Conservation (phyloP, 2,113 vertebrate species). For the Piaya cayana region DNA sequence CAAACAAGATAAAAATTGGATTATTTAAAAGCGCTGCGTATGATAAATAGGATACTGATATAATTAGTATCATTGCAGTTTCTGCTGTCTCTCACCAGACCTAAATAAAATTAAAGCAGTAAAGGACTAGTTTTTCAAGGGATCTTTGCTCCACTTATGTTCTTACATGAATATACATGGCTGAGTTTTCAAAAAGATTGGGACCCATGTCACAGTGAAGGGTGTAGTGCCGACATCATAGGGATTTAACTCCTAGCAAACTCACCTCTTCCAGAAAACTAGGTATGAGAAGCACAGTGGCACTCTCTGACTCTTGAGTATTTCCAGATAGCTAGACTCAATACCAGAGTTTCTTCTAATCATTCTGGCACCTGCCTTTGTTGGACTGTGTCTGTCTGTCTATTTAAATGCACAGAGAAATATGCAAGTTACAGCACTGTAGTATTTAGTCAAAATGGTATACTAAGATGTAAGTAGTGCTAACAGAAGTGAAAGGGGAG, state of each 20-base stretch:
- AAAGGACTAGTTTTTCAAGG: neutral
- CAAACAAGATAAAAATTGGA: slow-evolving; percentile 64
- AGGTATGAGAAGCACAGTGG: neutral
- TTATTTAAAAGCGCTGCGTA: slow-evolving; percentile 61
- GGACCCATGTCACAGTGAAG: neutral
- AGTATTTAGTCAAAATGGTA: neutral
- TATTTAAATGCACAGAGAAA: neutral
- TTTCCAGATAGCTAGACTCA: neutral
- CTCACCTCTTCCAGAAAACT: neutral
- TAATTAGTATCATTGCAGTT: slow-evolving; percentile 19
- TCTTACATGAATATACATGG: neutral
- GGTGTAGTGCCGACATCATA: neutral
- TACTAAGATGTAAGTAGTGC: neutral
- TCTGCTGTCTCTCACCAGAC: slow-evolving; percentile 26
- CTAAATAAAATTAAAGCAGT: neutral
- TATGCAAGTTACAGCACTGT: neutral
- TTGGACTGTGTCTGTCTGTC: neutral
- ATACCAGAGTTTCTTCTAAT: neutral
- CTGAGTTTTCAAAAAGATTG: neutral
- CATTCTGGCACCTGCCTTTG: neutral
- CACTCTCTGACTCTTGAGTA: neutral
- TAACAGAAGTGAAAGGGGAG: neutral
- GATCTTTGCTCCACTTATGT: neutral
- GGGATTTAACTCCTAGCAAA: neutral
- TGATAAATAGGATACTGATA: slow-evolving; percentile 39